Evolutionary conservation across 2,797 vertebrate species (phyloP).

Genomic region (Rhadinocentrus ornatus): DNA sequence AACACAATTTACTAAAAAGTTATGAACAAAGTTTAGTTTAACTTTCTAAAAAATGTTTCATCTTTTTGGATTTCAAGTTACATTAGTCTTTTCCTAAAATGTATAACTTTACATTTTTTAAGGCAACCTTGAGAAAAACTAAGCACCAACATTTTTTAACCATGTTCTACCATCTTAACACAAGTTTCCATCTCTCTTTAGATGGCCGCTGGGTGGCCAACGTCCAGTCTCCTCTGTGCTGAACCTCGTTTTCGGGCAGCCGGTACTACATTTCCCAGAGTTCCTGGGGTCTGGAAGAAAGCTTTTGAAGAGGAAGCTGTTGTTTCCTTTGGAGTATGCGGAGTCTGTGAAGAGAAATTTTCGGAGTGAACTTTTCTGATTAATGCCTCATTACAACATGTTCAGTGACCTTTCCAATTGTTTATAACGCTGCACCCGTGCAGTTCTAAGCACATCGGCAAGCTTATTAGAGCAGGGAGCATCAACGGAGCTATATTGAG

Average conservation of each 20-base stretch:
- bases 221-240: constrained; percentile 91
- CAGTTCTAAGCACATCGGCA: background rate
- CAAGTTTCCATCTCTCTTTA: background rate
- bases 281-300: constrained; percentile 94
- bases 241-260: constrained; percentile 82
- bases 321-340: constrained; percentile 87
- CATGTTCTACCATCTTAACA: constrained; percentile 23
- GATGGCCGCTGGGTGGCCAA: constrained; percentile 77
- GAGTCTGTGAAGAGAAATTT: constrained; percentile 75
- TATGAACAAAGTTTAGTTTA: background rate
- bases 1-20: constrained; percentile 16
- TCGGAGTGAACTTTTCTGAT: background rate
- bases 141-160: constrained; percentile 45
- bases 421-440: constrained; percentile 34
- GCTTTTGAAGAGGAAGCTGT: constrained; percentile 73
- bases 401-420: constrained; percentile 6
- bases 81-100: constrained; percentile 2
- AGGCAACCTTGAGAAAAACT: constrained; percentile 2
- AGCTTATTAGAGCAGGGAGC: constrained; percentile 3
- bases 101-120: background rate
- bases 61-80: background rate
- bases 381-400: background rate
- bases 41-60: background rate
- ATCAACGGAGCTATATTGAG: constrained; percentile 1
- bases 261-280: constrained; percentile 68